These are phyloP conservation scores for Ectemnius cavifrons DNA, from an alignment of 2,888 invertebrate genomes.

Conservation along the genomic window DNA sequence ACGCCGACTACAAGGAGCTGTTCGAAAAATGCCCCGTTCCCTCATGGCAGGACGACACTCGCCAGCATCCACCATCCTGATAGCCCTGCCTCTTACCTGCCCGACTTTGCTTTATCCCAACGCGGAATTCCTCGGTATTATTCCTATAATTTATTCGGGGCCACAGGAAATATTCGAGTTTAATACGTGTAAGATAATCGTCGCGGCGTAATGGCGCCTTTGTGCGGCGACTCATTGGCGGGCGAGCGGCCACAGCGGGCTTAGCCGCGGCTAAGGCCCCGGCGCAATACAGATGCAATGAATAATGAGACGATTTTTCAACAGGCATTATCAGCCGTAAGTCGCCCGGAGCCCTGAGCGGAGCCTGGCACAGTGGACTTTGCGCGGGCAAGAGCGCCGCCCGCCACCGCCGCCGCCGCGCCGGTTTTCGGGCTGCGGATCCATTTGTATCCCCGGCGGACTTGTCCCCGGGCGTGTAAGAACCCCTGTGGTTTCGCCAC, in stretches of 20 bases:
- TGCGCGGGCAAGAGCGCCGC: constrained; percentile 21
- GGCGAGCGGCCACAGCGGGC: constrained; percentile 24
- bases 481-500: constrained; percentile 63
- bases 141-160: background rate
- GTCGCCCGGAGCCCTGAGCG: constrained; percentile 38
- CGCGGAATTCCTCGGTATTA: background rate
- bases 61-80: too few relatives aligned
- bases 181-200: constrained; percentile 43
- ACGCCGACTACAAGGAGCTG: constrained; percentile 50
- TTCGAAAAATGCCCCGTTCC: constrained; percentile 42
- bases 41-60: constrained; percentile 24
- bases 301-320: constrained; percentile 60
- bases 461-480: constrained; percentile 63
- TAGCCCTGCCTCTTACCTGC: background rate
- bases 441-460: constrained; percentile 60
- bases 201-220: constrained; percentile 36
- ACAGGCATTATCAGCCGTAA: constrained; percentile 53
- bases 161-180: constrained; percentile 32
- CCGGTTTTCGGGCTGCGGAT: constrained; percentile 50
- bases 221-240: constrained; percentile 23
- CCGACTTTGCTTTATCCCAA: background rate
- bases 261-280: background rate
- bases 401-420: too few relatives aligned
- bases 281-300: constrained; percentile 32
- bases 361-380: constrained; percentile 4